Conservation (phyloP, 2,113 vertebrate species). For the Sebastes fasciatus region DNA sequence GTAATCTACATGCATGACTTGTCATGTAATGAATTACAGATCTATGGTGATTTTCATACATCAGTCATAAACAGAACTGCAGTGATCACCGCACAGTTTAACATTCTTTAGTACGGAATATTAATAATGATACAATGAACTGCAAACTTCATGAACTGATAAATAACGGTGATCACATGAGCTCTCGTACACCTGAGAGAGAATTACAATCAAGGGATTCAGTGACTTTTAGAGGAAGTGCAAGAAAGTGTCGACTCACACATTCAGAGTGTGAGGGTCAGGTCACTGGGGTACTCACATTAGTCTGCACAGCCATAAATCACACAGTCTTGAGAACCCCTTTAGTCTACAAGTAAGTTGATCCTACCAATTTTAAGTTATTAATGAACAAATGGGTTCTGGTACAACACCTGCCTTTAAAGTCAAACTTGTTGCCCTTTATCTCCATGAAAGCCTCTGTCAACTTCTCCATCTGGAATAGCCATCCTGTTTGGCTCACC, state of each 20-base stretch:
- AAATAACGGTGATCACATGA: not conserved
- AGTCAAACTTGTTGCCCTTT: not conserved
- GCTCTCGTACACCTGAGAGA: not conserved
- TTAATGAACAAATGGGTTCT: not conserved
- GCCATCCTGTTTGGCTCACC: conserved; percentile 11
- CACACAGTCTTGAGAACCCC: not conserved
- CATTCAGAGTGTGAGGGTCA: no score
- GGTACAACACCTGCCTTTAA: conserved; percentile 1
- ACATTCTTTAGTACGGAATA: not conserved
- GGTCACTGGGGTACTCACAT: not conserved
- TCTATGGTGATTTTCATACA: no score
- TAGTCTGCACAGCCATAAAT: not conserved
- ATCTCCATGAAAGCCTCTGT: conserved; percentile 7
- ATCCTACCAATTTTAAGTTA: not conserved
- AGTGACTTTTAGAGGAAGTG: no score
- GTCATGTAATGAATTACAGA: not conserved
- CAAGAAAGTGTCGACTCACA: no score
- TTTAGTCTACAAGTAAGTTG: not conserved
- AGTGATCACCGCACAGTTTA: not conserved
- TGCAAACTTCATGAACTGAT: not conserved
- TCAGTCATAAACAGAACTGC: not conserved
- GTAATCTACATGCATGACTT: not conserved
- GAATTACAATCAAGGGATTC: no score
- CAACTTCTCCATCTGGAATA: conserved; percentile 55
- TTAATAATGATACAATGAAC: not conserved